These are phyloP conservation scores for Drosophila atroscutellata DNA, from an alignment of 2,888 invertebrate species.

Conservation along the genomic window DNA sequence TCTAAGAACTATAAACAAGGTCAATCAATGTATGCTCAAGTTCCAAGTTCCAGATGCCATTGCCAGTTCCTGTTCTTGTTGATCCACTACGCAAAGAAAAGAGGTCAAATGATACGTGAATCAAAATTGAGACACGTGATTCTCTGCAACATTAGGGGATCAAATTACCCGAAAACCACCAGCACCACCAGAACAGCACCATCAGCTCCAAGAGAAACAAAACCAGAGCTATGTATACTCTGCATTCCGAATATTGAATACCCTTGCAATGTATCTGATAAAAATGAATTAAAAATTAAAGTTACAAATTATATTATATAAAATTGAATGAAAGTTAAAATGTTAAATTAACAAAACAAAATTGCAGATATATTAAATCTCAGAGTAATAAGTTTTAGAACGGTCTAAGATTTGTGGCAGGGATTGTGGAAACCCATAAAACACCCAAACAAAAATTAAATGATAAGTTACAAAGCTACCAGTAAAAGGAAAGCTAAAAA, in stretches of 20 bases:
- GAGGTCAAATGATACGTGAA: slow-evolving; percentile 73
- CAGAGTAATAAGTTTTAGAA: too few relatives aligned
- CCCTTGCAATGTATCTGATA: neutral
- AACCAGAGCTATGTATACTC: neutral
- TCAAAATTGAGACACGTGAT: slow-evolving; percentile 72
- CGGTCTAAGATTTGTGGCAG: too few relatives aligned
- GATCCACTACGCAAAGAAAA: slow-evolving; percentile 33
- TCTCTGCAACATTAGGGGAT: slow-evolving; percentile 69
- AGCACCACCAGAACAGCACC: slow-evolving; percentile 23
- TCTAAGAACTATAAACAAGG: slow-evolving; percentile 69
- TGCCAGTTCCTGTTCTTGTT: slow-evolving; percentile 28
- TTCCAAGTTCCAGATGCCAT: slow-evolving; percentile 54
- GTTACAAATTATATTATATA: too few relatives aligned
- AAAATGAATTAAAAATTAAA: too few relatives aligned
- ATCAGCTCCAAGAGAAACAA: slow-evolving; percentile 24
- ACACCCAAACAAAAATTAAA: too few relatives aligned
- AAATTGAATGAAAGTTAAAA: too few relatives aligned
- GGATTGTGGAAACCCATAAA: too few relatives aligned
- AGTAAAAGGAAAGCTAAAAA: neutral
- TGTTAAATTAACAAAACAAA: too few relatives aligned
- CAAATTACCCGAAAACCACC: slow-evolving; percentile 63
- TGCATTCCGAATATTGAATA: neutral
- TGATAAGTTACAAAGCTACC: neutral
- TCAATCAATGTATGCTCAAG: slow-evolving; percentile 49
- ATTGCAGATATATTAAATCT: too few relatives aligned